Evolutionary conservation across 2,797 vertebrate species (phyloP), one percentile per base, ranked within the genome.

Genomic region (Falco novaeseelandiae): DNA sequence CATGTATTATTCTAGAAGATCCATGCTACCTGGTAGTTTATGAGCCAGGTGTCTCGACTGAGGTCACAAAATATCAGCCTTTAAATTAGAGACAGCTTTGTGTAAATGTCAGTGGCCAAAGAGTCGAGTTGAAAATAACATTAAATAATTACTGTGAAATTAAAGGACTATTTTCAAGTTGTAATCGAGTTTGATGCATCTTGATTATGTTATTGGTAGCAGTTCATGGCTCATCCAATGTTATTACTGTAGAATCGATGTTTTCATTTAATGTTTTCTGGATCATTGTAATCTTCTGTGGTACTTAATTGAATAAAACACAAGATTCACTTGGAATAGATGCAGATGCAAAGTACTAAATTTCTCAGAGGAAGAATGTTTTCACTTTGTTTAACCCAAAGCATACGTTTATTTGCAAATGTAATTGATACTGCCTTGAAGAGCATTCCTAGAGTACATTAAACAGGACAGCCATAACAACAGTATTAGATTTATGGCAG

Each of bases 291-390:
- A 62, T 93, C 80, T 46, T 85, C 76, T 85, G 87, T 95, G 46
- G 62, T 95, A 69, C 59, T 93, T 95, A 97, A 97, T 92, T 93
- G 62, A 91, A 89, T 95, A 92, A 95, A 94, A 46, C 26, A 54
- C 70, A 63, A 92, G 79, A 88, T 87, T 78, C 30, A 57, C 69
- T 86, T 87, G 46, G 65, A 97, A 94, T 77, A 82, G 57, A 88
- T 65, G 77, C 59, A 89, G 36, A 87, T 89, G n/a, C 54, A 49
- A 83, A 92, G 81, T 88, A 84, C 48, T 92, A 65, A 63, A 92
- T 96, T 96, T 97, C 83, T 97, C 84, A 67, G 79, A 96, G 90
- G 87, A 90, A 95, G 94, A 38, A 48, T 49, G 51, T 93, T 96
- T 97, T 88, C 88, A 71, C 67, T 94, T 95, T 93, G 76, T 95